Conservation (phyloP, 2,113 vertebrate genomes). For the Callorhinus ursinus region DNA sequence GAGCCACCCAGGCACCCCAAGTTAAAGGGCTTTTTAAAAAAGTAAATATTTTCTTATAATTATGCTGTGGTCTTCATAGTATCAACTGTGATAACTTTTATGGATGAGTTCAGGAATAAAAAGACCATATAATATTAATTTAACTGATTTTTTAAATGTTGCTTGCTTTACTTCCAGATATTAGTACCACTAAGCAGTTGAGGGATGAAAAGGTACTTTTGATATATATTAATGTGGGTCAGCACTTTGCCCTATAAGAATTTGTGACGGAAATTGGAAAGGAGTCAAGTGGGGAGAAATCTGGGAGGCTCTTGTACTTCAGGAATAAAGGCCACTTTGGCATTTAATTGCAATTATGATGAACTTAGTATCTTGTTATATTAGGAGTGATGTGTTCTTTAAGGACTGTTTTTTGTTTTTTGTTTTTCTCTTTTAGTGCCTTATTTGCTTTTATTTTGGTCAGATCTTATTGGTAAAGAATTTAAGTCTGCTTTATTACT, state of each 20-base stretch:
- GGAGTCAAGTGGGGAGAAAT: background rate
- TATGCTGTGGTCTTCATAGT: background rate
- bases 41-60: slow-evolving; percentile 33
- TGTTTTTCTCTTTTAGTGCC: background rate
- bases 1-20: no score
- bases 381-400: background rate
- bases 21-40: slow-evolving; percentile 21
- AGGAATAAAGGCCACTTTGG: background rate
- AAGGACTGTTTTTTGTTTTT: background rate
- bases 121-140: background rate
- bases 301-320: background rate
- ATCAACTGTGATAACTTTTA: slow-evolving; percentile 33
- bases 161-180: background rate
- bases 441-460: slow-evolving; percentile 31
- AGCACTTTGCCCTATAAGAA: background rate
- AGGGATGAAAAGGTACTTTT: background rate
- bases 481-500: background rate
- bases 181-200: background rate
- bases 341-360: slow-evolving; percentile 17
- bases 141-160: background rate
- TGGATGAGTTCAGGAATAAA: background rate
- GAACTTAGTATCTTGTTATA: background rate
- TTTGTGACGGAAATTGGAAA: background rate
- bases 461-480: background rate
- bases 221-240: background rate